These are phyloP conservation scores for Manduca sexta DNA, from an alignment of 1,140 invertebrate species.

Conservation along the genomic window DNA sequence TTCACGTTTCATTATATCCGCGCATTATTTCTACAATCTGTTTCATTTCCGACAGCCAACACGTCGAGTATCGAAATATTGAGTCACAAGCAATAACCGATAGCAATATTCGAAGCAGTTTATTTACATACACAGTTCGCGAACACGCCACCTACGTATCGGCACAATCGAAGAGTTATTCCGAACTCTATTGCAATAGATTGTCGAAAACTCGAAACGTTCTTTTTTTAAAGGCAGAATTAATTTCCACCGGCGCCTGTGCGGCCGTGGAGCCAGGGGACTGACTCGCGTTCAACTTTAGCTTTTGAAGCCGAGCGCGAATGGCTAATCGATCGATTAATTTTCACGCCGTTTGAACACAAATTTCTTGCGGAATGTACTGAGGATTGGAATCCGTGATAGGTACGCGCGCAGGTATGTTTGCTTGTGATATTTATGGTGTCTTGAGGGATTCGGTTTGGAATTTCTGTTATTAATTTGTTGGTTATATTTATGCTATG, in stretches of 20 bases:
- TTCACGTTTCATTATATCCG: conserved; percentile 6
- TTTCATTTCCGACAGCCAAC: neutral
- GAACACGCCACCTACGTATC: conserved; percentile 10
- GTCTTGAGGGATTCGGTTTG: no score
- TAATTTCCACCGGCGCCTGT: conserved; percentile 43
- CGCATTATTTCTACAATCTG: conserved; percentile 2
- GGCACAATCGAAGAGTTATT: conserved; percentile 26
- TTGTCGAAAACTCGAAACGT: conserved; percentile 37
- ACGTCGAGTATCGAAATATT: conserved; percentile 2
- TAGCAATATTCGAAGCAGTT: conserved; percentile 15
- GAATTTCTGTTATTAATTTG: neutral
- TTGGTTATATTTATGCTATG: neutral
- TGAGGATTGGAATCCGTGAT: conserved; percentile 11
- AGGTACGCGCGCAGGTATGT: neutral
- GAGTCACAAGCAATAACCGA: conserved; percentile 13
- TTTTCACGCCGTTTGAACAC: conserved; percentile 60
- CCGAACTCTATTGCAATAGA: conserved; percentile 31
- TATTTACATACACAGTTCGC: conserved; percentile 9
- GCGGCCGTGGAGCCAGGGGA: conserved; percentile 41
- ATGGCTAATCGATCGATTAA: conserved; percentile 68
- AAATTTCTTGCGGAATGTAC: conserved; percentile 32
- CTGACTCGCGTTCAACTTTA: conserved; percentile 57
- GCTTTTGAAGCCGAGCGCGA: conserved; percentile 45
- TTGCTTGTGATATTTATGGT: neutral
- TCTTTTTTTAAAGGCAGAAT: conserved; percentile 46